These are phyloP conservation scores for Platycheirus albimanus DNA, from an alignment of 2,888 invertebrate species.

Conservation along the genomic window DNA sequence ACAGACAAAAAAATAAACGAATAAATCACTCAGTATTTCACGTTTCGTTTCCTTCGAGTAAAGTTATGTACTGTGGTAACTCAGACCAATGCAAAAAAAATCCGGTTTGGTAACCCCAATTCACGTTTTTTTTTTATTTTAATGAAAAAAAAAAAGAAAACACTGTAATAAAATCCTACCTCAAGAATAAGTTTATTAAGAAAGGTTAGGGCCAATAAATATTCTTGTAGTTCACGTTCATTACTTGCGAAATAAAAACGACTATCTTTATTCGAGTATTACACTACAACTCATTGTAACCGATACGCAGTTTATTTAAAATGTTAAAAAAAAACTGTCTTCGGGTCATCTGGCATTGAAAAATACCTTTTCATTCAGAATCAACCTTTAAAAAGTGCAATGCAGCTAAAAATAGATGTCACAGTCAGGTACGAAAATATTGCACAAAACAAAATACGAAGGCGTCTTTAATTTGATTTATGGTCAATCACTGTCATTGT, in stretches of 20 bases:
- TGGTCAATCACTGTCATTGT: conserved; percentile 52
- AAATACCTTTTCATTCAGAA: conserved; percentile 24
- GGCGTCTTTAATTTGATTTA: conserved; percentile 31
- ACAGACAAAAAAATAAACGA: too few species aligned
- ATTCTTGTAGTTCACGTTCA: conserved; percentile 12
- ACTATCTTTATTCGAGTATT: background rate
- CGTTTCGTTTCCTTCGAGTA: too few species aligned
- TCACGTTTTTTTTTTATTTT: too few species aligned
- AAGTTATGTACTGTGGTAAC: too few species aligned
- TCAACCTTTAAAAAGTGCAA: conserved; percentile 15
- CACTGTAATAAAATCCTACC: background rate
- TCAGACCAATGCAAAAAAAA: too few species aligned
- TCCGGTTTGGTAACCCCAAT: too few species aligned
- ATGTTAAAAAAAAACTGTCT: background rate
- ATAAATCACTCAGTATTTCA: too few species aligned
- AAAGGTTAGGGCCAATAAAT: conserved; percentile 13
- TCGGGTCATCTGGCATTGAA: conserved; percentile 8
- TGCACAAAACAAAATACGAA: conserved; percentile 30
- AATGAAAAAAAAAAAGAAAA: too few species aligned
- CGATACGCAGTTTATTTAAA: background rate
- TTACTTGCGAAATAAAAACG: background rate
- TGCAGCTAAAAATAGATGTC: background rate
- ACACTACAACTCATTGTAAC: conserved; percentile 14
- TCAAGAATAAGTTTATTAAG: background rate
- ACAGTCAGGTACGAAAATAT: conserved; percentile 13